Conservation (phyloP, 2,888 invertebrate genomes). For the Anorthoa munda region DNA sequence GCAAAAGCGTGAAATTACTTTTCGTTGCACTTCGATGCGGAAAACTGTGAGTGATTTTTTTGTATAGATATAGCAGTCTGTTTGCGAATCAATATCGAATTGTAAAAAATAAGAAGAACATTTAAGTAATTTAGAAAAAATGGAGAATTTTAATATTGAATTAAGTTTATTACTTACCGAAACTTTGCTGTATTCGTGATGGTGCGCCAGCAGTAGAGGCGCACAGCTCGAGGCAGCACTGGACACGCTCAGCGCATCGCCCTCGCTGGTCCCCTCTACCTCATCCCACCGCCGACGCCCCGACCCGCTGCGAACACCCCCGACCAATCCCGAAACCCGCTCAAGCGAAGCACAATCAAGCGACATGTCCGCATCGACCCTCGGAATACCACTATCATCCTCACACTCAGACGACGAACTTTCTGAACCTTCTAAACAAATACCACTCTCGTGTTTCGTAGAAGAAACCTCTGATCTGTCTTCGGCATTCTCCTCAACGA, state of each 20-base stretch:
- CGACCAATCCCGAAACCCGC: slow-evolving; percentile 83
- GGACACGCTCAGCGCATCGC: slow-evolving; percentile 87
- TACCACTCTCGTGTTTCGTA: slow-evolving; percentile 85
- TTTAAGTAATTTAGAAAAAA: slow-evolving; percentile 4
- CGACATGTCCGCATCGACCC: slow-evolving; percentile 80
- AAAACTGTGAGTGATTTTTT: neutral
- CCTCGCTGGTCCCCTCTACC: slow-evolving; percentile 85
- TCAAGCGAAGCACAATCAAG: slow-evolving; percentile 89
- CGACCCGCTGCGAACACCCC: slow-evolving; percentile 90
- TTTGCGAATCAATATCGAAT: slow-evolving; percentile 28
- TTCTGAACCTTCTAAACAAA: slow-evolving; percentile 82
- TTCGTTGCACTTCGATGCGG: neutral
- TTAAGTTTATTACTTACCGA: slow-evolving; percentile 79
- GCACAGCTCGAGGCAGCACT: slow-evolving; percentile 89
- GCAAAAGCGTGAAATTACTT: slow-evolving; percentile 35
- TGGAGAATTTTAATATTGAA: neutral
- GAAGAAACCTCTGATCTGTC: slow-evolving; percentile 78
- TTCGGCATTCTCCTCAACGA: slow-evolving; percentile 77
- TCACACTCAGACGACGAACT: slow-evolving; percentile 84
- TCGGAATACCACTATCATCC: slow-evolving; percentile 86
- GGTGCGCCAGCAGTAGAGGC: slow-evolving; percentile 84
- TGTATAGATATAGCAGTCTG: too few species aligned
- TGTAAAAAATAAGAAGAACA: neutral
- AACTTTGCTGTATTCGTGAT: slow-evolving; percentile 87
- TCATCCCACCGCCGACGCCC: slow-evolving; percentile 89